Base-by-base conservation (phyloP, 2,888 invertebrate genomes). In the Molanna angustata region DNA sequence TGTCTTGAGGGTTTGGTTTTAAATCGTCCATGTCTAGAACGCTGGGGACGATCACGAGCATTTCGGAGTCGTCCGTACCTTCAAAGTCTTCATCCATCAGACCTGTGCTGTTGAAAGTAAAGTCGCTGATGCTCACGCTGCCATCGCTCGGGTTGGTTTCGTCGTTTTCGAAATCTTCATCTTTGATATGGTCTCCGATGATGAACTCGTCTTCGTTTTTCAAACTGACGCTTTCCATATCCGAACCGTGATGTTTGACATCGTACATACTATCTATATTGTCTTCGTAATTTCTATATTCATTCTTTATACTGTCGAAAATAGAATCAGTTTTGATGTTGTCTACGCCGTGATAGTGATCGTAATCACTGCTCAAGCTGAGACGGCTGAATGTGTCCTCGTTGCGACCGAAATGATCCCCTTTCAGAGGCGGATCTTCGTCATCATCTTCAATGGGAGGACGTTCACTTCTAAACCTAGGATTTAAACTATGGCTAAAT, bases 81-180 rank as follows among this genome's bases (percentile, higher is more conserved):
- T 56, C 51, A 46, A 54, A 50, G 39, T 49, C 62, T 52, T 61
- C 62, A 31, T 61, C 61, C 42, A 59, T 49, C 22, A 48, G 44
- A 39, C 44, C 49, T 27, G 49, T 43, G 9, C 41, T 40, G 35
- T 27, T 40, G 27, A 51, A 49, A 31, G 46, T 31, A 40, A 57
- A 52, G 11, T 43, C 40, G 27, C 35, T 54, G 14, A 52, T 51
- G 31, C 33, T 52, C 18, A 52, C 49, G 48, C 41, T 55, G 54
- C 35, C 33, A 41, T 48, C 45, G 33, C 31, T 44, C 14, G 22
- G 13, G 16, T 37, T 14, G 16, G 9, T n/a, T 37, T 37, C 37
- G 17, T 45, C 45, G 9, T 13, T 20, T 4, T 22, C 27, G 11
- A 27, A 27, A 11, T 27, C 27, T 27, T 27, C 27, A 27, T 4